Conservation (phyloP, 2,888 invertebrate species). For the Achlya flavicornis region DNA sequence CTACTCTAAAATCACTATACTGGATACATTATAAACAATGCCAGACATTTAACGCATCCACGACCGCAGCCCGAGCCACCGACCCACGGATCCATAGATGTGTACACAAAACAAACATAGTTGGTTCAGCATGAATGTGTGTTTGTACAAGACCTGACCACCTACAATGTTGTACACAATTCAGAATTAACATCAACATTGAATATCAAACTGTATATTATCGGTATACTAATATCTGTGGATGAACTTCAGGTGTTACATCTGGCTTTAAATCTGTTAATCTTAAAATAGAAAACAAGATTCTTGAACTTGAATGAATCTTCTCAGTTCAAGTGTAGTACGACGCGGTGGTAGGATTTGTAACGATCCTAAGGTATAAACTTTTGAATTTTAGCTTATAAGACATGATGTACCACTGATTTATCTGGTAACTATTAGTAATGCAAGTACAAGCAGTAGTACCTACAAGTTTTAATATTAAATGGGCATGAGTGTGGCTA, state of each 20-base stretch:
- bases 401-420: too few species aligned
- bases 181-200: slow-evolving; percentile 4
- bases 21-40: too few species aligned
- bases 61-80: not conserved
- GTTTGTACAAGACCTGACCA: not conserved
- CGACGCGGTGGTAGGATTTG: too few species aligned
- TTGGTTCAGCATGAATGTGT: slow-evolving; percentile 1
- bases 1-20: too few species aligned
- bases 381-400: too few species aligned
- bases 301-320: not conserved
- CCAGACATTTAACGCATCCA: not conserved
- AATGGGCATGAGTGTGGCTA: too few species aligned
- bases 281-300: not conserved
- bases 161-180: slow-evolving; percentile 5
- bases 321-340: too few species aligned
- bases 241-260: not conserved
- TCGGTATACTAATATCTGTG: not conserved
- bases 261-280: not conserved
- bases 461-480: too few species aligned
- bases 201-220: slow-evolving; percentile 1
- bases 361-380: too few species aligned
- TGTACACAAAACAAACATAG: not conserved
- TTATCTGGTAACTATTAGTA: too few species aligned
- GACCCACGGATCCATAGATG: not conserved
- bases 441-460: too few species aligned